These are phyloP conservation scores for Neofelis nebulosa DNA, from an alignment of 2,113 vertebrate genomes.

Conservation along the genomic window DNA sequence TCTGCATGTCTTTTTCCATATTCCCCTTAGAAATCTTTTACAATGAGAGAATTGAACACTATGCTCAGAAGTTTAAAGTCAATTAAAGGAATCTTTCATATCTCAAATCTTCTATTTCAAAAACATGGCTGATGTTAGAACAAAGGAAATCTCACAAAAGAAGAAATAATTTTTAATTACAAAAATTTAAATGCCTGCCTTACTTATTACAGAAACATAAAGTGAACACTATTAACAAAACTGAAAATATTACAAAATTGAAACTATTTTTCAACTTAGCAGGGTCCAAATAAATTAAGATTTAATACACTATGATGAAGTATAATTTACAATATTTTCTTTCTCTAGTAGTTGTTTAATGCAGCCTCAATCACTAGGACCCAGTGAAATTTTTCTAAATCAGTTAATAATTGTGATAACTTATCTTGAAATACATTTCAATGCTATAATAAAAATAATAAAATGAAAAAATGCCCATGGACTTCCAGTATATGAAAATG, in stretches of 20 bases:
- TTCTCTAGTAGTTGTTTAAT: constrained; percentile 1
- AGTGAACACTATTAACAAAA: not conserved
- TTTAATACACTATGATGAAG: not conserved
- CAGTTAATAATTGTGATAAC: not conserved
- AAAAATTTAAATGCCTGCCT: not conserved
- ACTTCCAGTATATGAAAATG: not conserved
- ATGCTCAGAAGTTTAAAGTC: not conserved
- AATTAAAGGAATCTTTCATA: not conserved
- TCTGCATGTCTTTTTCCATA: not conserved
- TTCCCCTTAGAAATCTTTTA: not conserved
- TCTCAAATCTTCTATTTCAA: not conserved
- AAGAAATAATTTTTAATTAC: not conserved
- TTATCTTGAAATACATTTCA: not conserved
- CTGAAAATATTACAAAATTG: not conserved
- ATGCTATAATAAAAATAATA: not conserved
- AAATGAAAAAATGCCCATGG: not conserved
- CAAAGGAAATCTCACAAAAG: not conserved
- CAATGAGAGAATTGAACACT: not conserved
- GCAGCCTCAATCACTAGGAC: not conserved
- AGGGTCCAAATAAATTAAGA: not conserved
- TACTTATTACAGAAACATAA: not conserved
- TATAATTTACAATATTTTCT: not conserved
- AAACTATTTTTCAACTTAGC: not conserved
- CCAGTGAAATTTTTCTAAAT: not conserved
- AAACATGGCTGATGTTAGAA: not conserved